These are phyloP conservation scores for Muscicapa striata DNA, from an alignment of 2,797 vertebrate species.

Conservation along the genomic window DNA sequence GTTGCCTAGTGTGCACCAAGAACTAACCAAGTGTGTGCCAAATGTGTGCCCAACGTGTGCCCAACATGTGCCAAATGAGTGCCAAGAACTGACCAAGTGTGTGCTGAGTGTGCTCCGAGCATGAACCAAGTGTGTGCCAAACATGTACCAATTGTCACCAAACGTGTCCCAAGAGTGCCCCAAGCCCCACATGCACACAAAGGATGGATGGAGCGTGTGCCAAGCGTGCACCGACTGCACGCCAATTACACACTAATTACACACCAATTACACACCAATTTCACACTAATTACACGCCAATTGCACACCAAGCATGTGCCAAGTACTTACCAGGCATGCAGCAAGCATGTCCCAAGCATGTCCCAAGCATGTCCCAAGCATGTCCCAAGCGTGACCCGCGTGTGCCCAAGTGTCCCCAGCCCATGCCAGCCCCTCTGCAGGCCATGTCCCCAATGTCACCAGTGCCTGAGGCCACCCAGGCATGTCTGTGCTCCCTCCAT, in stretches of 20 bases:
- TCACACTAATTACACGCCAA: rapidly evolving
- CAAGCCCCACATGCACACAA: rapidly evolving
- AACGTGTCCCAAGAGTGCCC: rapidly evolving
- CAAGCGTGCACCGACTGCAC: rapidly evolving
- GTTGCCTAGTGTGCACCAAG: no score
- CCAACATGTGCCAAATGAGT: rapidly evolving
- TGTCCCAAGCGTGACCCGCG: rapidly evolving
- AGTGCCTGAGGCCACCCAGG: neutral
- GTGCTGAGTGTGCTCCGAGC: rapidly evolving
- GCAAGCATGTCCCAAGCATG: rapidly evolving
- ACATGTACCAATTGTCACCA: rapidly evolving
- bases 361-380: rapidly evolving
- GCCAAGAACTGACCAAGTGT: no score
- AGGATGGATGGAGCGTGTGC: rapidly evolving
- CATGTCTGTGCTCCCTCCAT: rapidly evolving
- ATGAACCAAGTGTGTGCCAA: rapidly evolving
- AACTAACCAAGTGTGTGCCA: rapidly evolving
- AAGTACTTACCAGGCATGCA: rapidly evolving
- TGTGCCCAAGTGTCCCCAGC: rapidly evolving
- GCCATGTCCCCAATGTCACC: rapidly evolving
- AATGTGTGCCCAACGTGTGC: rapidly evolving
- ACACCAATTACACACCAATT: rapidly evolving
- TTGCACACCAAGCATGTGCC: neutral
- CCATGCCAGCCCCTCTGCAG: neutral
- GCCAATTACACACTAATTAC: rapidly evolving